Base-by-base conservation (phyloP, 1,140 invertebrate genomes). In the Drosophila nannoptera region DNA sequence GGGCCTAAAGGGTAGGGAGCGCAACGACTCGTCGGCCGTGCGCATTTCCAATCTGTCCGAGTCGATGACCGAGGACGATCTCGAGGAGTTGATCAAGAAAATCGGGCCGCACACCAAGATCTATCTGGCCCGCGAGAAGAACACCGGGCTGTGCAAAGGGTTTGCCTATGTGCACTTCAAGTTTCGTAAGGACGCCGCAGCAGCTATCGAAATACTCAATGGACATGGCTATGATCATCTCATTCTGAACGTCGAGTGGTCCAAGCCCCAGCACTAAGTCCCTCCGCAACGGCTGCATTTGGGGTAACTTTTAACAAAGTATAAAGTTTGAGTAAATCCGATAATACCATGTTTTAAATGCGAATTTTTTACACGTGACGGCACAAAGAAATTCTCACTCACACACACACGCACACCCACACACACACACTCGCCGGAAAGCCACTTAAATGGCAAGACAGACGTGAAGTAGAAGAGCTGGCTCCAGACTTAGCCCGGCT, bases 211-310 rank as follows among this genome's bases (percentile, higher is more conserved):
- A 61, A 92, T 92, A 40, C 93, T 99, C 12, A 96, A 99, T 90
- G 98, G 98, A 4, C 95, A 97, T 91, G 98, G 98, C 69, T 99
- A 99, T 90, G 98, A 99, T 91, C 97, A 99, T 92, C 92, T 99
- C 59, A 99, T 99, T 89, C 91, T 99, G 5, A 98, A 94, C 90
- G 99, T 99, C 14, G 98, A 99, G 91, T 99, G 98, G 98, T 99
- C 99, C 2, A 99, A 99, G 90, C 95, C 95, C 33, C 93, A 89
- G 36, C 68, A 65, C 40, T 84, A 71, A 69, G 48, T n/a, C 7
- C 40, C 40, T 14, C 22, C 22, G 22, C 22, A 22, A 22, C 22
- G 3, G n/a, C 8, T 12, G n/a, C 29, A 35, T 35, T 5, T 50
- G 32, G 50, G 33, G 22, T 45, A 80, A 69, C 42, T 68, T 38